phyloP scores from a whole-genome alignment of 2,888 invertebrate species.

The Agapetus fuscipes region DNA sequence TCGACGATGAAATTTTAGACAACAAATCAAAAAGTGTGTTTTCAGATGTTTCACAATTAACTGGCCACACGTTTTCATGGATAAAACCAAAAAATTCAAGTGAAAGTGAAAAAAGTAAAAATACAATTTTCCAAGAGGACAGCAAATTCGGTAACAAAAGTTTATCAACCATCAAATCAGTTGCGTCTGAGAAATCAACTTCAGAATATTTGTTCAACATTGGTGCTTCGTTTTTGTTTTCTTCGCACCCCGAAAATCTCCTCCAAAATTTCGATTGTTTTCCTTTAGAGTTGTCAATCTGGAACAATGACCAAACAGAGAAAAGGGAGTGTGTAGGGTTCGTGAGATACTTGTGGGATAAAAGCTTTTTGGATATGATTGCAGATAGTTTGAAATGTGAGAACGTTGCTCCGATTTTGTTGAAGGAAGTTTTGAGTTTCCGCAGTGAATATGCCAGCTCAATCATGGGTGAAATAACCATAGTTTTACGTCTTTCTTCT shows the following conservation, averaged over 20 bases:
- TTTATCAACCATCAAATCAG: too few relatives aligned
- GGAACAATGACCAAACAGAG: slow-evolving; percentile 35
- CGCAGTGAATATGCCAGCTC: neutral
- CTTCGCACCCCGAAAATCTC: slow-evolving; percentile 39
- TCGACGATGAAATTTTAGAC: slow-evolving; percentile 24
- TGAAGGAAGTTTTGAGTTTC: neutral
- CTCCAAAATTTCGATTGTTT: slow-evolving; percentile 35
- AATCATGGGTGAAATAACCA: neutral
- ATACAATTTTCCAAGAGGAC: too few relatives aligned
- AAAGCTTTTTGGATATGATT: slow-evolving; percentile 40
- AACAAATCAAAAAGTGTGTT: too few relatives aligned
- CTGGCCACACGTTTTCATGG: too few relatives aligned
- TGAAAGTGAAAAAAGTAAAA: too few relatives aligned
- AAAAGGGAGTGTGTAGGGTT: slow-evolving; percentile 36
- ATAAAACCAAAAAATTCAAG: too few relatives aligned
- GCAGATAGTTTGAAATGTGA: slow-evolving; percentile 18
- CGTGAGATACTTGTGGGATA: slow-evolving; percentile 38
- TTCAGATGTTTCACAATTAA: too few relatives aligned
- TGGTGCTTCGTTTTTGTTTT: slow-evolving; percentile 46
- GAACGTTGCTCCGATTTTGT: slow-evolving; percentile 16
- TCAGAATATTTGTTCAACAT: slow-evolving; percentile 32
- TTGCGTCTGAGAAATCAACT: slow-evolving; percentile 24
- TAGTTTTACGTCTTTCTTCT: neutral
- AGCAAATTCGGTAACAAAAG: too few relatives aligned
- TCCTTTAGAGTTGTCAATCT: slow-evolving; percentile 43